These are phyloP conservation scores for Chroicocephalus ridibundus DNA, from an alignment of 2,113 vertebrate species.

Conservation along the genomic window DNA sequence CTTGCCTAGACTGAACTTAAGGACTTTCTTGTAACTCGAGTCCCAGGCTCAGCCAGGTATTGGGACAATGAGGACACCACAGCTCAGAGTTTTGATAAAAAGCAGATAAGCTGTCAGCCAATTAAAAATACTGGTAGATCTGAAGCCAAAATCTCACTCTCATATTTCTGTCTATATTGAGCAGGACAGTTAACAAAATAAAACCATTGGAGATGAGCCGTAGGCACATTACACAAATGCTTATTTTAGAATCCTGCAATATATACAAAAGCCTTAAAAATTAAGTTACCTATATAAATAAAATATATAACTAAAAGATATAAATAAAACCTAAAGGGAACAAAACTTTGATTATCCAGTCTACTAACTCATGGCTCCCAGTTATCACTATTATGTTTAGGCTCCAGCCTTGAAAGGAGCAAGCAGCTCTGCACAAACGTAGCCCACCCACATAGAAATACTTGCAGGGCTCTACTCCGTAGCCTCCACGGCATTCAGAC, in stretches of 20 bases:
- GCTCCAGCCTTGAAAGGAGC: background rate
- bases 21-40: background rate
- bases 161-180: background rate
- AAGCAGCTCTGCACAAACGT: background rate
- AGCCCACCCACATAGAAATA: background rate
- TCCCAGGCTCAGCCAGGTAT: background rate
- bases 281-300: background rate
- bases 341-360: background rate
- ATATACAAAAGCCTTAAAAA: background rate
- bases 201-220: background rate
- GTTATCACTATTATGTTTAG: background rate
- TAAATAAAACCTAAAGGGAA: background rate
- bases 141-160: background rate
- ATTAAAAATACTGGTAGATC: background rate
- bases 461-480: background rate
- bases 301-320: background rate
- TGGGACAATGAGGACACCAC: background rate
- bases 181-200: background rate
- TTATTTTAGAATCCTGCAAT: background rate
- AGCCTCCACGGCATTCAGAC: background rate
- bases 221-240: background rate
- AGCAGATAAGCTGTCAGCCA: background rate
- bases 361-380: background rate
- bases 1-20: background rate
- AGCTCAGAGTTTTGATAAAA: background rate